A percentile compares a stretch with the other conserved stretches of the same genome.
These are phyloP conservation scores for Saturnia japonica DNA, from an alignment of 2,888 invertebrate species.

Conservation along the genomic window DNA sequence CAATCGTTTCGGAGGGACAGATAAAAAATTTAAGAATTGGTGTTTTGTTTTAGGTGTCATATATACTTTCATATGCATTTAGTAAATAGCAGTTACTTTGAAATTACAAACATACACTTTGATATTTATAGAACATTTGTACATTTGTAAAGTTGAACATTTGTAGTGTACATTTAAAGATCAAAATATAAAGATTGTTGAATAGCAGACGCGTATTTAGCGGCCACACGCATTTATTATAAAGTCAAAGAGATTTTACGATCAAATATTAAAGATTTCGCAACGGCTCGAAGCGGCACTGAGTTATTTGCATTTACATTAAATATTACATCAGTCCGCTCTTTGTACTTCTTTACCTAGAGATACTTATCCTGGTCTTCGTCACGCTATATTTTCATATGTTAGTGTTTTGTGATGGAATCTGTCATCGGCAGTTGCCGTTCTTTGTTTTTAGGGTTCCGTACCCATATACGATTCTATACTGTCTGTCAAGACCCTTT, in stretches of 20 bases:
- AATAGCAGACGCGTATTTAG: constrained; percentile 20
- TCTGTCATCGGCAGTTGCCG: too few relatives aligned
- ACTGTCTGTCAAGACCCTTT: too few relatives aligned
- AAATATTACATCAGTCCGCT: constrained; percentile 14
- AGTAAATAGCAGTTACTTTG: too few relatives aligned
- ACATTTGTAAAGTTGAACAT: too few relatives aligned
- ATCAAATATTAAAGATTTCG: constrained; percentile 39
- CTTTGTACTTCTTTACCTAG: not conserved
- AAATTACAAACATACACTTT: too few relatives aligned
- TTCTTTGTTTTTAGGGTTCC: too few relatives aligned
- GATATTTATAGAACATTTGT: too few relatives aligned
- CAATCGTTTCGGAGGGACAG: too few relatives aligned
- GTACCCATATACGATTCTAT: too few relatives aligned
- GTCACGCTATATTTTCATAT: not conserved
- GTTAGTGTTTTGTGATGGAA: not conserved
- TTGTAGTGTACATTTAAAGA: not conserved
- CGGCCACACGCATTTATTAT: constrained; percentile 33
- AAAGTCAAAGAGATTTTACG: constrained; percentile 39
- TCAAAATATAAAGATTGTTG: not conserved
- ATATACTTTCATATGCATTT: too few relatives aligned
- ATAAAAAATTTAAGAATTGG: too few relatives aligned
- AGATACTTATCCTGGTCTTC: constrained; percentile 14
- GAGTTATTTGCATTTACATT: constrained; percentile 33
- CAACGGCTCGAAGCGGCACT: constrained; percentile 35
- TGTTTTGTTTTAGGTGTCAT: too few relatives aligned